Evolutionary conservation across 2,113 vertebrate species (phyloP).

Genomic region (Siphamia tubifer): DNA sequence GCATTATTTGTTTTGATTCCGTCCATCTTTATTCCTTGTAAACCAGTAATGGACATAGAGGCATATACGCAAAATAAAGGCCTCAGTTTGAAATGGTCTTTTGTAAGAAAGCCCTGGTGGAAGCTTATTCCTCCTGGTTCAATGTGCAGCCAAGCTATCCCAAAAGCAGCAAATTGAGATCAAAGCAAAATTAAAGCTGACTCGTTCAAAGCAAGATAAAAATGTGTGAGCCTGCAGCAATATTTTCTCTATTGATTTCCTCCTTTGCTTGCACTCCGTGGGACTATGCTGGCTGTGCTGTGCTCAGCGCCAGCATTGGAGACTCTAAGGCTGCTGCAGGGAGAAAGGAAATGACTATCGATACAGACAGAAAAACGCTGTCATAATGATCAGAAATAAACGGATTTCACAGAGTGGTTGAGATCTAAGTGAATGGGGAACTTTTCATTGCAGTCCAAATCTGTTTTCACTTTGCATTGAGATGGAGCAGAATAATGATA

Average conservation of each 20-base stretch:
- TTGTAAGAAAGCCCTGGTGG: conserved; percentile 67
- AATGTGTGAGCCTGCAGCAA: conserved; percentile 80
- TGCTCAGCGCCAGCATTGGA: conserved; percentile 54
- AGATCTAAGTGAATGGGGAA: conserved; percentile 47
- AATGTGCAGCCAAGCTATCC: conserved; percentile 73
- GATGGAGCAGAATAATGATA: conserved; percentile 32
- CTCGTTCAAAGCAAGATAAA: conserved; percentile 84
- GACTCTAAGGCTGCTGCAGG: conserved; percentile 61
- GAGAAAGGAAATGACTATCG: conserved; percentile 67
- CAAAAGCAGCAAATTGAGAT: conserved; percentile 84
- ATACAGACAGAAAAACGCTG: conserved; percentile 68
- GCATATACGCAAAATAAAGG: conserved; percentile 63
- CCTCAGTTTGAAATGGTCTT: conserved; percentile 59
- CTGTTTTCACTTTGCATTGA: conserved; percentile 47
- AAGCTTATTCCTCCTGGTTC: conserved; percentile 72
- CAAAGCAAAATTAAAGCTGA: conserved; percentile 86
- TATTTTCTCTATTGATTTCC: conserved; percentile 83
- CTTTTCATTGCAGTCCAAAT: conserved; percentile 45
- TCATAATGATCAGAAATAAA: conserved; percentile 62
- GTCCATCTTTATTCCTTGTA: conserved; percentile 40
- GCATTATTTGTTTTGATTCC: conserved; percentile 52
- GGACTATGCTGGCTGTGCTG: conserved; percentile 67
- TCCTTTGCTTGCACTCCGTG: conserved; percentile 70
- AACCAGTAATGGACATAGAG: conserved; percentile 61
- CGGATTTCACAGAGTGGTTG: conserved; percentile 33